A percentile compares a stretch with the other conserved stretches of the same genome.
These are phyloP conservation scores for Geothlypis trichas DNA, from an alignment of 2,113 vertebrate species.

Conservation along the genomic window DNA sequence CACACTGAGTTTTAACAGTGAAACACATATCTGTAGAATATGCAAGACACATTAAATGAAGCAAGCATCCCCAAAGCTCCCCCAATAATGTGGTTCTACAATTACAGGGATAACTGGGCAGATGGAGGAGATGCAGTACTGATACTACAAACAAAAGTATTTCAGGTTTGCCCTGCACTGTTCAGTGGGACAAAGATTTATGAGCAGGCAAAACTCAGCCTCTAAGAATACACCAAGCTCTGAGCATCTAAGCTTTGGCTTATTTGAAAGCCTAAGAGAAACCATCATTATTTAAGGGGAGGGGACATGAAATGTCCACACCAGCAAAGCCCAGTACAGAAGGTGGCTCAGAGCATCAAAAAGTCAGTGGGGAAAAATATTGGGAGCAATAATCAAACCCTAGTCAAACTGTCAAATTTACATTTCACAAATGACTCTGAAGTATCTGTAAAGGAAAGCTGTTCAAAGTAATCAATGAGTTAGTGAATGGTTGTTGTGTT, in stretches of 20 bases:
- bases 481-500: neutral
- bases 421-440: neutral
- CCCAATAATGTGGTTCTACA: neutral
- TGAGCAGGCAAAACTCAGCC: neutral
- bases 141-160: neutral
- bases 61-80: neutral
- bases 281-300: neutral
- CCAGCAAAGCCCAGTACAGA: neutral
- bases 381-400: neutral
- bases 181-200: neutral
- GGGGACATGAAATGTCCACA: neutral
- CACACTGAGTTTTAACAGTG: neutral
- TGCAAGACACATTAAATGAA: neutral
- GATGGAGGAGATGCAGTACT: neutral
- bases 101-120: neutral
- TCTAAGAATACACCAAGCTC: neutral
- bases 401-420: neutral
- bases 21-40: neutral
- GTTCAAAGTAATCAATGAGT: neutral
- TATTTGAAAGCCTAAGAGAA: neutral
- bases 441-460: neutral
- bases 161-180: neutral
- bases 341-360: neutral
- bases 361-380: neutral
- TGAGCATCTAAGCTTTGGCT: neutral